Base-by-base conservation (phyloP, 2,797 vertebrate genomes). In the Myotis vivesi region DNA sequence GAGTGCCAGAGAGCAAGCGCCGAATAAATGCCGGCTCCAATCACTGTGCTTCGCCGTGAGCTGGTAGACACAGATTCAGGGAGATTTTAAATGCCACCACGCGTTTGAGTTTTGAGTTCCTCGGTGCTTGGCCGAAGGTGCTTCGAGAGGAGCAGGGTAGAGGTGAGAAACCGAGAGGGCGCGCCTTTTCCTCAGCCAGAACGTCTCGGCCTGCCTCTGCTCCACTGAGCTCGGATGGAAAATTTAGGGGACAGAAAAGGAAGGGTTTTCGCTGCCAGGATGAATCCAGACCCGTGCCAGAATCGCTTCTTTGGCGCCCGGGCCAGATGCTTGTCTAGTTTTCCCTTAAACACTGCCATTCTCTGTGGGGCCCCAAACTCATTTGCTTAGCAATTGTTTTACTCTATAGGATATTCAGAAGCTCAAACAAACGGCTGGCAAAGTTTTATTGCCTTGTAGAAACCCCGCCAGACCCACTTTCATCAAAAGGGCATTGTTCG, bases 401-500 rank as follows among this genome's bases (percentile, higher is more conserved):
- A 22, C 72, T 86, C 90, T 80, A 89, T 64, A 87, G 71, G 94
- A 69, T 84, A 73, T 38, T 87, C 76, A 68, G 90, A 92, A 92
- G 62, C 33, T 87, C 87, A 80, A 64, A 80, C 51, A 88, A 96
- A 95, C 72, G 64, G 51, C 87, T 75, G 59, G 41, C 49, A 10
- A 79, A 89, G 51, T 89, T 80, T 85, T 38, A 95, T 57, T 64
- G 71, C 75, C 66, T 80, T 62, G 53, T n/a, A 64, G 84, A 92
- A 94, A 66, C 66, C 81, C 80, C 8, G 0, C 36, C 79, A 87
- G 80, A 81, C 49, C 41, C 80, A 53, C 76, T 95, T 92, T 59
- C 84, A 79, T 89, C 75, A 95, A 89, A 96, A 89, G 76, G 84
- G 17, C 57, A 17, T 89, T 94, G 93, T 91, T 94, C 12, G 69